Evolutionary conservation across 2,113 vertebrate species (phyloP), one percentile per base, ranked within the genome.

Genomic region (Eublepharis macularius): DNA sequence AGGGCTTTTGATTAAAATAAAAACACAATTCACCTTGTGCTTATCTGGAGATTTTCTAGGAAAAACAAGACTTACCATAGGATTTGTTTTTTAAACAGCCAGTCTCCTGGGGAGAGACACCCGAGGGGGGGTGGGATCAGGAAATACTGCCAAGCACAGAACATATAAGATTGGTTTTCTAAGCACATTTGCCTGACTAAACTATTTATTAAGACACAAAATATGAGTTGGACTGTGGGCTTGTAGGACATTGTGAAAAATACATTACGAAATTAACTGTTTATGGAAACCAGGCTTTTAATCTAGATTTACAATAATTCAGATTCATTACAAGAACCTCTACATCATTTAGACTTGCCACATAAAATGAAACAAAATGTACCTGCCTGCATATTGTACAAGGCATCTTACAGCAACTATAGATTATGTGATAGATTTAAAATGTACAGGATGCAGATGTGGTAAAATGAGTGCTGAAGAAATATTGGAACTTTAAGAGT

Each of bases 21-120:
- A 84, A 81, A 82, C 8, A 6, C 0, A 0, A 76, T 88, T 88
- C 86, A 79, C 79, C 51, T 92, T 83, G 65, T 80, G 79, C 76
- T 94, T 90, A 84, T 94, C 90, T 90, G 66, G 81, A 90, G 83
- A 89, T 92, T 94, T 95, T 91, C 80, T 81, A 93, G 81, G 90
- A 39, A 93, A 92, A 91, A 89, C 77, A 90, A 87, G 87, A 87
- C 45, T 85, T 29, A 0, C 34, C 19, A 76, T 81, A 90, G 87
- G 88, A 90, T 92, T 89, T 89, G 84, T 72, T 91, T 92, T 92
- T 88, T 88, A 91, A 92, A 90, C 36, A 83, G 69, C n/a, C 82
- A n/a, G 69, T 88, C 90, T 87, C 84, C n/a, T 85, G 83, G 89
- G 86, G 89, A 93, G 68, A 72, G 36, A 60, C 49, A 91, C 78